Base-by-base conservation (phyloP, 2,888 invertebrate species). In the Tubiluchus corallicola region DNA sequence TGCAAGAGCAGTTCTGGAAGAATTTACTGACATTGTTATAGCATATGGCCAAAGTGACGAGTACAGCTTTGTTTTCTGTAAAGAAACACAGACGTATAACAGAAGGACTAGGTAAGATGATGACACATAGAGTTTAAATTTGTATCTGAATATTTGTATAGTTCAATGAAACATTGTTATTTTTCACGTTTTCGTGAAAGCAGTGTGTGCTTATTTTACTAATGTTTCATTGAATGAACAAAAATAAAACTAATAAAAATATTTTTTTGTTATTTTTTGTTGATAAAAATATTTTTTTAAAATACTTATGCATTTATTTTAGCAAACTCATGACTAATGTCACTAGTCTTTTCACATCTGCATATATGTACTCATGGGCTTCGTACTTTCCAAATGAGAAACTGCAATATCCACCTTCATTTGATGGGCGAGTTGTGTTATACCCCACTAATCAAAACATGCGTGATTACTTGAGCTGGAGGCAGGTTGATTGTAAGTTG, bases 1-100 rank as follows among this genome's bases (percentile, higher is more conserved):
- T 3, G 94, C 90, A 0, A 71, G 73, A 46, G 65, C 65, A 41
- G 87, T 96, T 0, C 76, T 94, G 75, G 71, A 75, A 52, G 82
- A 87, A 56, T 68, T 66, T 49, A 75, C 47, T 29, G 90, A 94
- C 55, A 72, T 92, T 45, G 67, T 80, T 17, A 59, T 94, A 48
- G 77, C 79, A 1, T 96, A 81, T 64, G 96, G 94, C 3, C 88
- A 94, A 65, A 94, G 92, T 65, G 96, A 96, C 64, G 94, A 96
- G 63, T 96, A 81, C 62, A 92, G 90, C 18, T 96, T 96, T 81
- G 81, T 68, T 73, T 82, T 60, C 73, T 54, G 53, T 40, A 61
- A 56, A 49, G 53, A 58, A 29, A 56, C 67, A 2, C 51, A 60
- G 41, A 50, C 66, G 1, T 90, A 82, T 57, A 85, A 87, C 55